Evolutionary conservation across 2,797 vertebrate species (phyloP).

Genomic region (Gouania willdenowi): DNA sequence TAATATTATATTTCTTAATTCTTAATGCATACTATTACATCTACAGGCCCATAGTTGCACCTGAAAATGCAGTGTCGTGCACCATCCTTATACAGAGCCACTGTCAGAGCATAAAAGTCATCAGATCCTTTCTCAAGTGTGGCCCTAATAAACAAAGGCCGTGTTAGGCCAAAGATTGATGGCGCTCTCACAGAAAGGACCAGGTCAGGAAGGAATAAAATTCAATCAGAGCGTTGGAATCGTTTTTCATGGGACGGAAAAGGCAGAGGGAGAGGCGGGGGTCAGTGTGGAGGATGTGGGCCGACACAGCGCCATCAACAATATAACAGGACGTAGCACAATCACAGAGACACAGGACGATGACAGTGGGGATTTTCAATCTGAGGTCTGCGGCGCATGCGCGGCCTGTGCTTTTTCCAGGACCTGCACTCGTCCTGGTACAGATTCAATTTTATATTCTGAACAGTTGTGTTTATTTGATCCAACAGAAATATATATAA

Average conservation of each 20-base stretch:
- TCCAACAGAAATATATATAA: too few relatives aligned
- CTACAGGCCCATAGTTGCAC: too few relatives aligned
- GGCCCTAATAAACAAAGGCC: conserved; percentile 89
- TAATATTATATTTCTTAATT: too few relatives aligned
- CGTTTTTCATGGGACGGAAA: conserved; percentile 84
- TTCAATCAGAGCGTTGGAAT: conserved; percentile 83
- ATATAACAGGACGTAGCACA: conserved; percentile 53
- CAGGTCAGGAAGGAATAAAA: conserved; percentile 88
- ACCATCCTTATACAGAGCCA: too few relatives aligned
- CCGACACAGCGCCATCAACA: conserved; percentile 67
- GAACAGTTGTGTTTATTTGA: too few relatives aligned
- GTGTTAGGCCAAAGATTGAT: conserved; percentile 88
- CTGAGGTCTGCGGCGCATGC: too few relatives aligned
- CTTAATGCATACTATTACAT: too few relatives aligned
- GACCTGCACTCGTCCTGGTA: too few relatives aligned
- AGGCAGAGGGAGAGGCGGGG: conserved; percentile 75
- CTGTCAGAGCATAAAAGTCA: conserved; percentile 77
- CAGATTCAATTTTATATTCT: too few relatives aligned
- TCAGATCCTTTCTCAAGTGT: conserved; percentile 79
- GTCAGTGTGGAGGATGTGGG: conserved; percentile 79
- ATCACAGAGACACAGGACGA: conserved; percentile 1
- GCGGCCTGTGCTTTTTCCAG: too few relatives aligned
- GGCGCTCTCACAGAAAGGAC: conserved; percentile 78
- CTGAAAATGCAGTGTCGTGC: too few relatives aligned
- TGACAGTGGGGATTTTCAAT: not conserved